Percentiles rank a stretch among this genome's conserved stretches.
phyloP scores from a whole-genome alignment of 2,113 vertebrate species.

The Zootoca vivipara region DNA sequence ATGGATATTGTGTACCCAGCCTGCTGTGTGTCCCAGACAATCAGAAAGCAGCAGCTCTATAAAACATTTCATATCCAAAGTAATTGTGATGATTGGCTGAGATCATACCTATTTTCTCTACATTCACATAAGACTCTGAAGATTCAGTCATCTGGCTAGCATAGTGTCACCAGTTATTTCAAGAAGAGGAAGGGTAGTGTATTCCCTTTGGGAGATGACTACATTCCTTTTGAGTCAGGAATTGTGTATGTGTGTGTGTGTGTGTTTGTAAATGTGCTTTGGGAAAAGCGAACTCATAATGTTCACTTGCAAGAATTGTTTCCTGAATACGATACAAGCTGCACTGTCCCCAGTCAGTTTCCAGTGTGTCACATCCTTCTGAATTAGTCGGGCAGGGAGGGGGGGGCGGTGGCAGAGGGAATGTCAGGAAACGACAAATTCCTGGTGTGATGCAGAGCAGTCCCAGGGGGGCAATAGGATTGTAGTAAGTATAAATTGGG shows the following conservation, averaged over 20 bases:
- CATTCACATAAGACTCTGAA: constrained; percentile 33
- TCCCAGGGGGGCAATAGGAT: constrained; percentile 72
- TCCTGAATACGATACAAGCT: constrained; percentile 75
- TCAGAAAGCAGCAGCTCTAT: not conserved
- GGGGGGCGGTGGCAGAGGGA: constrained; percentile 45
- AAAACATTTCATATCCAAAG: constrained; percentile 45
- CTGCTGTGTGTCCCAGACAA: not conserved
- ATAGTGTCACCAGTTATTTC: constrained; percentile 77
- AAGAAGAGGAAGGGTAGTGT: constrained; percentile 74
- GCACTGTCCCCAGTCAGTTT: constrained; percentile 69
- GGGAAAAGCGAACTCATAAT: constrained; percentile 77
- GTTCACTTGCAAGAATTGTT: constrained; percentile 67
- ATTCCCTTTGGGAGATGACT: constrained; percentile 66
- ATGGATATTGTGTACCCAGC: too few relatives aligned
- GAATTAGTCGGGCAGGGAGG: not conserved
- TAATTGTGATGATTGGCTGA: constrained; percentile 28
- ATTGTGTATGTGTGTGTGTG: constrained; percentile 31
- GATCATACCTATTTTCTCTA: constrained; percentile 1
- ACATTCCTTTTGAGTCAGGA: constrained; percentile 70
- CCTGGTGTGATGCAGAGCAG: constrained; percentile 75
- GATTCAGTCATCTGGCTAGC: constrained; percentile 46
- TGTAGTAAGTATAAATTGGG: constrained; percentile 71
- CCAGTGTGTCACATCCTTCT: constrained; percentile 81
- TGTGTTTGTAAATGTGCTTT: constrained; percentile 46
- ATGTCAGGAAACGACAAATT: constrained; percentile 77